Evolutionary conservation across 2,888 invertebrate genomes (phyloP).

Genomic region (Drosophila parthenogenetica): DNA sequence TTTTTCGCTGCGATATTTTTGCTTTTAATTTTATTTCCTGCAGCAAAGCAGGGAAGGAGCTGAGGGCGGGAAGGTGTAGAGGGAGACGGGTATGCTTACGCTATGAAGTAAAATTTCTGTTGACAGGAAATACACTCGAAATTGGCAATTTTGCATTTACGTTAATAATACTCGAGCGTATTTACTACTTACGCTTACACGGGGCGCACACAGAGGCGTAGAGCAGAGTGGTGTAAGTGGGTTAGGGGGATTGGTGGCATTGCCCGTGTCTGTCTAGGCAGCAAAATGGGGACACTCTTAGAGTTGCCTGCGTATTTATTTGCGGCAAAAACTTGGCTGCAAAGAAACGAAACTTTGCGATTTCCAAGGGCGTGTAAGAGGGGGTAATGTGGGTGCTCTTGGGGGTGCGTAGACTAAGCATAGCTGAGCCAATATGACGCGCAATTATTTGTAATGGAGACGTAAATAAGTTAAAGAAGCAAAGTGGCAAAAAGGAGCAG

Average conservation of each 20-base stretch:
- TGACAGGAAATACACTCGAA: slow-evolving; percentile 85
- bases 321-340: slow-evolving; percentile 34
- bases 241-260: slow-evolving; percentile 19
- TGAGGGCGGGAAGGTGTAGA: neutral
- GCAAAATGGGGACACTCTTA: slow-evolving; percentile 58
- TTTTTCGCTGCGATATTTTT: slow-evolving; percentile 38
- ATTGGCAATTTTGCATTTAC: slow-evolving; percentile 85
- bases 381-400: neutral
- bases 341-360: slow-evolving; percentile 8
- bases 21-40: slow-evolving; percentile 76
- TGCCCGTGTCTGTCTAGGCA: slow-evolving; percentile 61
- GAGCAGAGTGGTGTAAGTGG: neutral
- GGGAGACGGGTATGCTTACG: slow-evolving; percentile 2
- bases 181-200: slow-evolving; percentile 78
- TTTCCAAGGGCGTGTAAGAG: neutral
- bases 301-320: slow-evolving; percentile 39
- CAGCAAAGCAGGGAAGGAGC: neutral
- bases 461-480: slow-evolving; percentile 81
- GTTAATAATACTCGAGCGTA: slow-evolving; percentile 85
- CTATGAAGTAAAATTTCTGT: slow-evolving; percentile 80
- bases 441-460: slow-evolving; percentile 85
- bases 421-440: slow-evolving; percentile 83
- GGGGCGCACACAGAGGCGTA: slow-evolving; percentile 1
- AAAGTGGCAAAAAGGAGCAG: slow-evolving; percentile 75
- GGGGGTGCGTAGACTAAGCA: slow-evolving; percentile 47